Evolutionary conservation across 2,888 invertebrate genomes (phyloP).

Genomic region (Diarsia rubi): DNA sequence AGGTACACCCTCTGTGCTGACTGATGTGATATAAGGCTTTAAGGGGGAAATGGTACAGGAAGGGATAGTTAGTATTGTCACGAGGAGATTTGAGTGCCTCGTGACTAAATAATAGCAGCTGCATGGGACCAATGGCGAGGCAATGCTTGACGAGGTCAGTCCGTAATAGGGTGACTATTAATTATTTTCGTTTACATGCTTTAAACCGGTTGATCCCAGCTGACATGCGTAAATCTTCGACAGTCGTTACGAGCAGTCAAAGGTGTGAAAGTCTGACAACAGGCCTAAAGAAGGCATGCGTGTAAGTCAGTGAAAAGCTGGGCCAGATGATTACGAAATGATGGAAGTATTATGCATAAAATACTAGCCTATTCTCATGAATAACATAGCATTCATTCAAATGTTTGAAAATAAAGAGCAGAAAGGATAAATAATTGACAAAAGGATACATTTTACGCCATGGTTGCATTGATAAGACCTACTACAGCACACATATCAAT

Average conservation of each 20-base stretch:
- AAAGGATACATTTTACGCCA: neutral
- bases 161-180: neutral
- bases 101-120: neutral
- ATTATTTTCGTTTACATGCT: too few relatives aligned
- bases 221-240: neutral
- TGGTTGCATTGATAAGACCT: neutral
- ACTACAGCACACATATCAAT: neutral
- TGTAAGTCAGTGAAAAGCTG: too few relatives aligned
- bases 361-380: too few relatives aligned
- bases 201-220: too few relatives aligned
- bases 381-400: too few relatives aligned
- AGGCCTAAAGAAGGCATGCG: too few relatives aligned
- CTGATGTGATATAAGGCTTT: conserved; percentile 8
- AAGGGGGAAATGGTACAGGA: neutral
- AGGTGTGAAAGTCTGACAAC: neutral
- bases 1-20: conserved; percentile 33
- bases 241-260: neutral
- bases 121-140: neutral
- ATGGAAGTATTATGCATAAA: neutral
- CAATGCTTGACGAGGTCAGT: neutral
- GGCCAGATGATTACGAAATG: neutral
- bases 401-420: neutral
- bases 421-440: neutral
- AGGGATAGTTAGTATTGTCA: neutral
- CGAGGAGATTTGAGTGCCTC: too few relatives aligned